These are phyloP conservation scores for Halictus rubicundus DNA, from an alignment of 1,140 invertebrate genomes.

Conservation along the genomic window DNA sequence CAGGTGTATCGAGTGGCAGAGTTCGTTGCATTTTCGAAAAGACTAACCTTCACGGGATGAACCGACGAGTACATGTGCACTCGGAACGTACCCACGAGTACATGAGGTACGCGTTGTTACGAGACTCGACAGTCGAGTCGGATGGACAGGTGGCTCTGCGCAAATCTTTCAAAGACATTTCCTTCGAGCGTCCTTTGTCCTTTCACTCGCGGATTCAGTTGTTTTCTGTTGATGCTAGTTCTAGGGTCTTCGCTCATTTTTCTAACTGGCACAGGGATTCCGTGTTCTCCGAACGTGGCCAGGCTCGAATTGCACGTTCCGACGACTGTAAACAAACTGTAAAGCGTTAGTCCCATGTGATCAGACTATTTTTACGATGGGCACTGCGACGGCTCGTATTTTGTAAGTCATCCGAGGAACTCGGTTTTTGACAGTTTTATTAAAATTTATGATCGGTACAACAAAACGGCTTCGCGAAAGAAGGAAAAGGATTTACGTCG, in stretches of 20 bases:
- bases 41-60: not conserved
- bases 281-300: too few species aligned
- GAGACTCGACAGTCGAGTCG: constrained; percentile 14
- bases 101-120: not conserved
- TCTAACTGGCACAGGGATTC: not conserved
- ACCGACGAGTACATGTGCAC: not conserved
- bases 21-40: not conserved
- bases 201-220: not conserved
- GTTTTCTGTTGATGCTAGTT: not conserved
- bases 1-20: not conserved
- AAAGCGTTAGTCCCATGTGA: too few species aligned
- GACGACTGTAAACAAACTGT: too few species aligned
- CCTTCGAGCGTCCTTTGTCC: not conserved
- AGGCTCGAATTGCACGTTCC: too few species aligned
- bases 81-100: not conserved
- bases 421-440: too few species aligned
- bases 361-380: too few species aligned
- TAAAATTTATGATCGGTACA: too few species aligned
- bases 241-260: not conserved
- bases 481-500: too few species aligned
- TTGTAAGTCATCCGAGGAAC: too few species aligned
- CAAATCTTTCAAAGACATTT: constrained; percentile 12
- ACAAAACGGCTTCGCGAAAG: too few species aligned
- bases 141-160: constrained; percentile 27
- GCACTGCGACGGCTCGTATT: too few species aligned